A percentile compares a stretch with the other conserved stretches of the same genome.
These are phyloP conservation scores for Tinamus major DNA, from an alignment of 2,797 vertebrate genomes.

Conservation along the genomic window DNA sequence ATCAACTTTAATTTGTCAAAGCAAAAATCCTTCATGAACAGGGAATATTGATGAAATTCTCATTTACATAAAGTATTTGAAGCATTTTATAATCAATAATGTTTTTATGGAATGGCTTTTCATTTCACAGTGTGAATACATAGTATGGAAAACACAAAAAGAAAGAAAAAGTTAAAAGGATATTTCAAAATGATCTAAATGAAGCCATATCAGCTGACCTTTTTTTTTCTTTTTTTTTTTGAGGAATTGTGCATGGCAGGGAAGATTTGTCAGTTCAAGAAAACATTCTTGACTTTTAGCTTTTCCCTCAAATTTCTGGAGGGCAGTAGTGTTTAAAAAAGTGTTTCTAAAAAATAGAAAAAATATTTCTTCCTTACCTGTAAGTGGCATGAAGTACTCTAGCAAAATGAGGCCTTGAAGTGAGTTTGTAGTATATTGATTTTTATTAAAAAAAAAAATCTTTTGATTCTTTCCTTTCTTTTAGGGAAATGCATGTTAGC, in stretches of 20 bases:
- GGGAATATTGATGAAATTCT: background rate
- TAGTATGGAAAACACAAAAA: background rate
- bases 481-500: constrained; percentile 25
- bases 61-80: background rate
- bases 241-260: too few species aligned
- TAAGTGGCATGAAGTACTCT: background rate
- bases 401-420: constrained; percentile 1
- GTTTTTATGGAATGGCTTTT: background rate
- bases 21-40: background rate
- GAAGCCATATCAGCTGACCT: background rate
- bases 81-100: background rate
- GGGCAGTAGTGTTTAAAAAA: background rate
- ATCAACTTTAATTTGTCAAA: background rate
- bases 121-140: background rate
- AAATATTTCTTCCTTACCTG: background rate
- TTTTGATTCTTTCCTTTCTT: constrained; percentile 36
- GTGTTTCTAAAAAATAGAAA: background rate
- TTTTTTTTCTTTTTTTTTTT: background rate
- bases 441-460: background rate
- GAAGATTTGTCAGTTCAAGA: background rate
- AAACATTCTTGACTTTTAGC: background rate
- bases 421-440: constrained; percentile 1
- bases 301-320: background rate
- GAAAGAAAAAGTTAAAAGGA: background rate
- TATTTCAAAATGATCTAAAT: background rate